Evolutionary conservation across 2,888 invertebrate genomes (phyloP).

Genomic region (Luperina testacea): DNA sequence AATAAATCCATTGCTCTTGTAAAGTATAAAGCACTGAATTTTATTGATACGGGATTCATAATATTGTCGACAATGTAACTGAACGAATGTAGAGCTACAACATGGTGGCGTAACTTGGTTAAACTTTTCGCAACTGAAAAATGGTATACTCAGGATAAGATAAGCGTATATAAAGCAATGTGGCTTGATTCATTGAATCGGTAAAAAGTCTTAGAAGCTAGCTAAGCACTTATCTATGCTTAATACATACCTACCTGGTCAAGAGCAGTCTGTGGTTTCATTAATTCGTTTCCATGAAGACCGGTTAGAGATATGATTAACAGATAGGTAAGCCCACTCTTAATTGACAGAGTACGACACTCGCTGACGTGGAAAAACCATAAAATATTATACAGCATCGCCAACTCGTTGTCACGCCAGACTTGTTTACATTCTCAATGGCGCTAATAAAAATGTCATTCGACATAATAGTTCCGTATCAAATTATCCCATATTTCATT

Average conservation of each 20-base stretch:
- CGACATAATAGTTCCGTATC: slow-evolving; percentile 44
- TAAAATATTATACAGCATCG: slow-evolving; percentile 38
- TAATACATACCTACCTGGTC: not conserved
- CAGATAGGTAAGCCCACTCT: slow-evolving; percentile 30
- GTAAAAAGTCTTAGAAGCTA: not conserved
- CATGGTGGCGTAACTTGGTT: slow-evolving; percentile 4
- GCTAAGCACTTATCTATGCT: not conserved
- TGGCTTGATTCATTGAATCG: not conserved
- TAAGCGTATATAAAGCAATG: slow-evolving; percentile 5
- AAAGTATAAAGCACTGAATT: slow-evolving; percentile 20
- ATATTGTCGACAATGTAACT: slow-evolving; percentile 33
- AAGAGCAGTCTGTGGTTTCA: slow-evolving; percentile 35
- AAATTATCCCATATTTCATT: slow-evolving; percentile 31
- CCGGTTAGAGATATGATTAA: slow-evolving; percentile 45
- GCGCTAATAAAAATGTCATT: slow-evolving; percentile 37
- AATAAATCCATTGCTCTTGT: not conserved
- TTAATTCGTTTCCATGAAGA: slow-evolving; percentile 41
- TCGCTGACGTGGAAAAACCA: slow-evolving; percentile 60
- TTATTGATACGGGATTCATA: slow-evolving; percentile 49
- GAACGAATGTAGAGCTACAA: slow-evolving; percentile 7
- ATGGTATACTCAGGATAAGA: slow-evolving; percentile 18
- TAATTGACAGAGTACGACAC: slow-evolving; percentile 47
- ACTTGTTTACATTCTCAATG: slow-evolving; percentile 47
- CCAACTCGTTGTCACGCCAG: slow-evolving; percentile 30
- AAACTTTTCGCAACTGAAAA: slow-evolving; percentile 37